These are phyloP conservation scores for Ormyrus thymus DNA, from an alignment of 2,888 invertebrate genomes.

Conservation along the genomic window DNA sequence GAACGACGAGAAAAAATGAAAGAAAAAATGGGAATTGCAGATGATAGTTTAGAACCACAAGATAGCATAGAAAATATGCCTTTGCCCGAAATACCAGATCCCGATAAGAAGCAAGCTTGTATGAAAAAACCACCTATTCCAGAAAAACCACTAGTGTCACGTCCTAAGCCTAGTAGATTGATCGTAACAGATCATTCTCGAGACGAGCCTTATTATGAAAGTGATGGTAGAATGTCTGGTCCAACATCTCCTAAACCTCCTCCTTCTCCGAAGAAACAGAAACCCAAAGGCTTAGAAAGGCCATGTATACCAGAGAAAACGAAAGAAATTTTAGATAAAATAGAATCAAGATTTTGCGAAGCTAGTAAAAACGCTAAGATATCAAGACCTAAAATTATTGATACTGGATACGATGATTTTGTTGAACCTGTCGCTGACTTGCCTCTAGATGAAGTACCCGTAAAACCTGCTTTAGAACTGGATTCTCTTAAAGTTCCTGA, in stretches of 20 bases:
- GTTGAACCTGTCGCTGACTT: slow-evolving; percentile 73
- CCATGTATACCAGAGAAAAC: slow-evolving; percentile 73
- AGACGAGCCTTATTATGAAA: slow-evolving; percentile 51
- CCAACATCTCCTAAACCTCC: slow-evolving; percentile 57
- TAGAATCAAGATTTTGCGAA: slow-evolving; percentile 70
- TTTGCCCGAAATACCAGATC: slow-evolving; percentile 69
- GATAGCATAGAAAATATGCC: slow-evolving; percentile 73
- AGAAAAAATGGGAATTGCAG: slow-evolving; percentile 66
- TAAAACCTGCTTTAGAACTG: slow-evolving; percentile 70
- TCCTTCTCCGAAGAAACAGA: slow-evolving; percentile 61
- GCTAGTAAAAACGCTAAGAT: slow-evolving; percentile 67
- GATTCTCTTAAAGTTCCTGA: slow-evolving; percentile 73
- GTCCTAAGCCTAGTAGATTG: slow-evolving; percentile 46
- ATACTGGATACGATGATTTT: slow-evolving; percentile 73
- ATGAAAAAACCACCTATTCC: slow-evolving; percentile 58
- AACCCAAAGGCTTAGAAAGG: slow-evolving; percentile 65
- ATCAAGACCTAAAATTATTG: slow-evolving; percentile 70
- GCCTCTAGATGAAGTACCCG: slow-evolving; percentile 72
- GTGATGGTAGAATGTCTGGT: slow-evolving; percentile 43
- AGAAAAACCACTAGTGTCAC: slow-evolving; percentile 49
- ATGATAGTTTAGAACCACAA: slow-evolving; percentile 69
- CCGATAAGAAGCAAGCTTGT: slow-evolving; percentile 43
- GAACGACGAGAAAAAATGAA: slow-evolving; percentile 65
- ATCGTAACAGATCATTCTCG: slow-evolving; percentile 54
- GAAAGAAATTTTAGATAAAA: slow-evolving; percentile 71